Evolutionary conservation across 2,888 invertebrate genomes (phyloP), one percentile per base, ranked within the genome.

Genomic region (Anarsia innoxiella): DNA sequence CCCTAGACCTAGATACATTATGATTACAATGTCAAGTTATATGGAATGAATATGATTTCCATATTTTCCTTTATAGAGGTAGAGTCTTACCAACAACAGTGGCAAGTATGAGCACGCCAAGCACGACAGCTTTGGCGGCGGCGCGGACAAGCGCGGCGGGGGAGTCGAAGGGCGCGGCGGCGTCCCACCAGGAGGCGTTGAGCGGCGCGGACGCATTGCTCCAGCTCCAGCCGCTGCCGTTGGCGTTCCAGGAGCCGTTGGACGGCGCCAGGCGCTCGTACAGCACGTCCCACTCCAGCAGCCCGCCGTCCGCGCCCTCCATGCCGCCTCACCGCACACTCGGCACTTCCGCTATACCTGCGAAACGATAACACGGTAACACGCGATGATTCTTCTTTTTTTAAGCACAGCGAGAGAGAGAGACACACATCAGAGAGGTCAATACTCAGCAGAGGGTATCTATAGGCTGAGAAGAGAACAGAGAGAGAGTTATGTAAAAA

Each of bases 81-180:
- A 27, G 12, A 51, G 2, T 14, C 54, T 83, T 64, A 89, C 89
- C 89, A 57, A 89, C 87, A 51, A 89, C 87, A 48, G 89, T 89
- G 39, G 89, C 87, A 49, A 89, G 68, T 49, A 89, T 89, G 44
- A 89, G 86, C 52, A 89, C 69, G 43, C 88, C 89, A 45, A 89
- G 77, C 23, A 87, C 59, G 36, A 88, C 67, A 16, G 88, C 88
- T 50, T 88, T 89, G 50, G 75, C 82, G 39, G 91, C 88, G 63
- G 89, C 89, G 44, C 89, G 87, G 43, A 89, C 72, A 54, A 91
- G 79, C 42, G 86, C 84, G 42, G 87, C 76, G 34, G 86, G 70
- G 41, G 80, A 65, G 48, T 86, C 85, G 59, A 79, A 79, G 66
- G 82, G 76, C 72, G 72, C 78, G 70, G 72, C 62, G 58, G 66